phyloP scores from a whole-genome alignment of 2,113 vertebrate genomes.

The Rhizomys pruinosus region DNA sequence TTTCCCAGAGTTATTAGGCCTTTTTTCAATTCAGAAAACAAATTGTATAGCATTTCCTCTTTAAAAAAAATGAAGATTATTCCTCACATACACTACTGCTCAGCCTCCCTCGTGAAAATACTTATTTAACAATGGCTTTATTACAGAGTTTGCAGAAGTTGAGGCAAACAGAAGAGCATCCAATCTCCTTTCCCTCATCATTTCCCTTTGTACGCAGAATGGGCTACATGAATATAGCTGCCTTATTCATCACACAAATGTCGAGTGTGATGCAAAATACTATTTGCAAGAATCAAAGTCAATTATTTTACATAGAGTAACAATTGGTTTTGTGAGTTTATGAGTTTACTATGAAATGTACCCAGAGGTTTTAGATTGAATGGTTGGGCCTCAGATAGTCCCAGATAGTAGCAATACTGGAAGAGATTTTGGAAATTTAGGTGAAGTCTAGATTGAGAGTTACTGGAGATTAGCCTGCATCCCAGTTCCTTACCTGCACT shows the following conservation, averaged over 20 bases:
- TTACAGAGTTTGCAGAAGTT: neutral
- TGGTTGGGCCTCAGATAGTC: neutral
- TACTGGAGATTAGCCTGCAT: rapidly evolving
- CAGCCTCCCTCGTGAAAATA: neutral
- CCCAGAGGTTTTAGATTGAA: rapidly evolving
- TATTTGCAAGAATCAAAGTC: neutral
- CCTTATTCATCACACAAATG: neutral
- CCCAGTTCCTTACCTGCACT: rapidly evolving
- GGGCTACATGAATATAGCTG: neutral
- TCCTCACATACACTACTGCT: neutral
- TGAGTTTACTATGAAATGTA: neutral
- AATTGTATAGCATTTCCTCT: neutral
- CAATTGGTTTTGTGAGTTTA: neutral
- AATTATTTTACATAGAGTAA: neutral
- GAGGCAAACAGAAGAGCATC: neutral
- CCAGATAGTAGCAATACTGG: neutral
- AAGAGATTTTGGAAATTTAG: neutral
- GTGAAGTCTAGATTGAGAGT: too few species aligned
- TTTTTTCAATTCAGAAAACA: neutral
- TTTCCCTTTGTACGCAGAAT: neutral
- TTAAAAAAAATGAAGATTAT: neutral
- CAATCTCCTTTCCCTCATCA: neutral
- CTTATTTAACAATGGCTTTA: neutral
- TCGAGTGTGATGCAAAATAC: neutral
- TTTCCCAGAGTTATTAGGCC: neutral